A percentile compares a stretch with the other conserved stretches of the same genome.
Evolutionary conservation across 1,140 invertebrate species (phyloP).

Genomic region (Homalodisca vitripennis): DNA sequence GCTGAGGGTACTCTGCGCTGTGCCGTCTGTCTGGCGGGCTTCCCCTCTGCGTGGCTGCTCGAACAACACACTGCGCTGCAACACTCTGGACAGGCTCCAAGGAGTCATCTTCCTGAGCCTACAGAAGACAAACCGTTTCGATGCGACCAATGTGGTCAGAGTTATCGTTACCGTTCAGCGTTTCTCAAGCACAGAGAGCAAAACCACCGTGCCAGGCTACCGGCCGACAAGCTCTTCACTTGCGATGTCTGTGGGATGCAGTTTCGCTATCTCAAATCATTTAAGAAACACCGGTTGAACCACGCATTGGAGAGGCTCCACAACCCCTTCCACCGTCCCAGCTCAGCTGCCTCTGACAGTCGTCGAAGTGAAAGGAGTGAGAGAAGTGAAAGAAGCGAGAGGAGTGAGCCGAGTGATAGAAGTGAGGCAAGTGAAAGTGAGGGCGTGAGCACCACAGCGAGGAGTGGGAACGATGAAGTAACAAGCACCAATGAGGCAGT

Average conservation of each 20-base stretch:
- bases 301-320: slow-evolving; percentile 79
- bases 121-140: slow-evolving; percentile 86
- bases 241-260: slow-evolving; percentile 90
- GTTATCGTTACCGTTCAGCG: slow-evolving; percentile 82
- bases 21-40: slow-evolving; percentile 75
- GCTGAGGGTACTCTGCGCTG: slow-evolving; percentile 54
- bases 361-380: slow-evolving; percentile 34
- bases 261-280: slow-evolving; percentile 83
- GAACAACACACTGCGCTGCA: slow-evolving; percentile 78
- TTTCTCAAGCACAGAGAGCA: slow-evolving; percentile 87
- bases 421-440: slow-evolving; percentile 34
- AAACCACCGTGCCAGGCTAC: slow-evolving; percentile 79
- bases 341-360: slow-evolving; percentile 27
- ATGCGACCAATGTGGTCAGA: slow-evolving; percentile 87
- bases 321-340: slow-evolving; percentile 36
- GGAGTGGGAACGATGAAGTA: slow-evolving; percentile 62
- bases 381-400: slow-evolving; percentile 54
- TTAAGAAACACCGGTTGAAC: slow-evolving; percentile 85
- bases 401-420: slow-evolving; percentile 29
- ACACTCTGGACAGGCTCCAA: slow-evolving; percentile 55
- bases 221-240: slow-evolving; percentile 84
- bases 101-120: slow-evolving; percentile 42
- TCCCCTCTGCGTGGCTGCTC: slow-evolving; percentile 77
- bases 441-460: slow-evolving; percentile 21
- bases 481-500: slow-evolving; percentile 68